These are phyloP conservation scores for Pantherophis guttatus DNA, from an alignment of 2,113 vertebrate species.

Conservation along the genomic window DNA sequence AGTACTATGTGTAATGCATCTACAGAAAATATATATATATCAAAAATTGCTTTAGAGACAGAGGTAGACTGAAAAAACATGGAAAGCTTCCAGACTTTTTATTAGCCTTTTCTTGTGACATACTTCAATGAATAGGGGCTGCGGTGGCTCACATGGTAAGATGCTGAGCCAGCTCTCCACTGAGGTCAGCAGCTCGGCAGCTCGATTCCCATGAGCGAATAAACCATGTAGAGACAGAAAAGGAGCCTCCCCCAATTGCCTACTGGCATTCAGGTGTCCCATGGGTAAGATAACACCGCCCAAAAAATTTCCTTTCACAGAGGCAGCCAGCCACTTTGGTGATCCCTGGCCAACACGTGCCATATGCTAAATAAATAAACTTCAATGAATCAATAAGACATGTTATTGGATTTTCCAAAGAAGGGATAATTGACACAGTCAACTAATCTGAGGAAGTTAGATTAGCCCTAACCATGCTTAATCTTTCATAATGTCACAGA, in stretches of 20 bases:
- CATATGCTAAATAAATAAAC: not conserved
- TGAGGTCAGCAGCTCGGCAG: no score
- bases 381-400: not conserved
- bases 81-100: not conserved
- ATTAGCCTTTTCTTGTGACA: not conserved
- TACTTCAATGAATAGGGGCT: not conserved
- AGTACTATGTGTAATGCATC: not conserved
- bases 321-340: no score
- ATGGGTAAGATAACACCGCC: no score
- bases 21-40: no score
- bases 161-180: no score
- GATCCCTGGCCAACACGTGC: no score
- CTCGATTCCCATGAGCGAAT: no score
- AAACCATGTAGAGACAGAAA: no score
- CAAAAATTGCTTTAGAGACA: not conserved
- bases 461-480: not conserved
- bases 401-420: not conserved
- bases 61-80: not conserved
- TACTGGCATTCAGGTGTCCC: no score
- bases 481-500: not conserved
- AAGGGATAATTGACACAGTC: not conserved
- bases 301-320: no score
- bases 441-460: not conserved
- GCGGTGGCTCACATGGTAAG: no score
- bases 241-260: no score